Evolutionary conservation across 2,888 invertebrate species (phyloP).

Genomic region (Serripes groenlandicus): DNA sequence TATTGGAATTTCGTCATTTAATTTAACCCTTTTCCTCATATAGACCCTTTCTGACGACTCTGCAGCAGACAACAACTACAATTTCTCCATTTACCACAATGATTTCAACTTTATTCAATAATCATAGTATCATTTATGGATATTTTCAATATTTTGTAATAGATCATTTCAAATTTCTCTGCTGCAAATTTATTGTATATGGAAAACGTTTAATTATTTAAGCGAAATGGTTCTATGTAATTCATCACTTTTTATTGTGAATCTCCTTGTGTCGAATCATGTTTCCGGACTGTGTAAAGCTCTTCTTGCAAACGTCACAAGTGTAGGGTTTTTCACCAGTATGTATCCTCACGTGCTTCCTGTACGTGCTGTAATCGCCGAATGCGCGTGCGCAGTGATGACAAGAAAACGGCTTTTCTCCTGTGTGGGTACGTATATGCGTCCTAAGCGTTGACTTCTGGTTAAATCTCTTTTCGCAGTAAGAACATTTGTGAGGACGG

Average conservation of each 20-base stretch:
- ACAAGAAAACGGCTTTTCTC: conserved; percentile 71
- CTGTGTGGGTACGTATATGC: conserved; percentile 71
- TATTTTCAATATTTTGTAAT: too few species aligned
- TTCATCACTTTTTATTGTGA: conserved; percentile 46
- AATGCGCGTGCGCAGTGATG: conserved; percentile 66
- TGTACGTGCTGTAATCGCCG: conserved; percentile 70
- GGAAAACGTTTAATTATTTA: too few species aligned
- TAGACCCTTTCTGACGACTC: too few species aligned
- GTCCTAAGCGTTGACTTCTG: conserved; percentile 73
- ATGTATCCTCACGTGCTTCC: conserved; percentile 71
- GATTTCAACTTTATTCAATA: too few species aligned
- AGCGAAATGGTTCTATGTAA: too few species aligned
- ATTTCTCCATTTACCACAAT: too few species aligned
- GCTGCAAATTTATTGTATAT: too few species aligned
- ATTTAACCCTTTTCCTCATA: too few species aligned
- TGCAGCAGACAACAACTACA: too few species aligned
- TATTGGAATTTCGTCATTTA: too few species aligned
- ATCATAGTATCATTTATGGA: too few species aligned
- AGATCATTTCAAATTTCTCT: too few species aligned
- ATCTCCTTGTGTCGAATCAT: conserved; percentile 71
- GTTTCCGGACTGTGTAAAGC: conserved; percentile 74
- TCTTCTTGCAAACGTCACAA: conserved; percentile 69
- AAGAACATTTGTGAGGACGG: conserved; percentile 65
- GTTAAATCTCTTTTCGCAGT: conserved; percentile 68
- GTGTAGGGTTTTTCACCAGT: conserved; percentile 72